Percentiles rank a stretch among this genome's conserved stretches.
phyloP scores from a whole-genome alignment of 2,888 invertebrate genomes.

The Callinectes sapidus region DNA sequence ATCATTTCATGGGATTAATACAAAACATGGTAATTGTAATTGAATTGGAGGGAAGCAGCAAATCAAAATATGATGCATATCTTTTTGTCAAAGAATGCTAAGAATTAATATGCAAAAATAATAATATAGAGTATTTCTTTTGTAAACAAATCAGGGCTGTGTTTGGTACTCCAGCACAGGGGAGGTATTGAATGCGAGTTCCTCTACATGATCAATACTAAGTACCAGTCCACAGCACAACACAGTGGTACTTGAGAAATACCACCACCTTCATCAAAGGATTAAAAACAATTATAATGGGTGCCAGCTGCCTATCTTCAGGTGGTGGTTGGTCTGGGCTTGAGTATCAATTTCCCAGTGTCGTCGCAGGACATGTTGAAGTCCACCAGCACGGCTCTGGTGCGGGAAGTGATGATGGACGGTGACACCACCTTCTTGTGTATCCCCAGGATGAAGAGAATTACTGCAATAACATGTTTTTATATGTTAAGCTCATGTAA shows the following conservation, averaged over 20 bases:
- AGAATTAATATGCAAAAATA: background rate
- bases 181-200: background rate
- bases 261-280: background rate
- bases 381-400: slow-evolving; percentile 91
- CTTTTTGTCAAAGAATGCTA: background rate
- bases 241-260: background rate
- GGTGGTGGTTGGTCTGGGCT: slow-evolving; percentile 84
- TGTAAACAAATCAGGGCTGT: background rate
- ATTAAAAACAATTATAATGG: background rate
- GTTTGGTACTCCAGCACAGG: background rate
- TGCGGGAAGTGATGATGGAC: slow-evolving; percentile 94
- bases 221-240: background rate
- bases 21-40: background rate
- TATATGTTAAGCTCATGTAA: slow-evolving; percentile 24
- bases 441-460: slow-evolving; percentile 92
- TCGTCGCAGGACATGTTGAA: slow-evolving; percentile 99
- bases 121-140: background rate
- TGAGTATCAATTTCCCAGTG: slow-evolving; percentile 94
- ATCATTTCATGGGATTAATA: background rate
- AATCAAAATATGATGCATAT: background rate
- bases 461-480: slow-evolving; percentile 78
- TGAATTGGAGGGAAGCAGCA: background rate
- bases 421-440: slow-evolving; percentile 98
- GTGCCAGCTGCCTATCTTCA: slow-evolving; percentile 71
- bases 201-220: background rate